Conservation (phyloP, 2,113 vertebrate genomes). For the Callocephalon fimbriatum region DNA sequence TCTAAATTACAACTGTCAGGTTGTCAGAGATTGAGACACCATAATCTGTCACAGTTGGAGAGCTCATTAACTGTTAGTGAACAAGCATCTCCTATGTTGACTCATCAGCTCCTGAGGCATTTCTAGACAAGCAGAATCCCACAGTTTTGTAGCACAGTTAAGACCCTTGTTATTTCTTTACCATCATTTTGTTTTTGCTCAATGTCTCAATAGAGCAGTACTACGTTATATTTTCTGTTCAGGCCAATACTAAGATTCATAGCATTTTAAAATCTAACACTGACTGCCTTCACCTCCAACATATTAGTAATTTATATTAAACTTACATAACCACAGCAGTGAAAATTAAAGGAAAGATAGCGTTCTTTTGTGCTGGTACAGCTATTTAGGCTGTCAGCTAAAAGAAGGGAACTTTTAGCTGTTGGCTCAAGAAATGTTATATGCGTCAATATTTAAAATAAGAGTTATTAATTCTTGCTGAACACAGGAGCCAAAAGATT, state of each 20-base stretch:
- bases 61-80: not conserved
- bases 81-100: not conserved
- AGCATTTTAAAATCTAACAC: not conserved
- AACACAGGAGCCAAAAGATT: not conserved
- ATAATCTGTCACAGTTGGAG: not conserved
- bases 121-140: not conserved
- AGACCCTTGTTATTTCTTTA: not conserved
- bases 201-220: not conserved
- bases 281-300: not conserved
- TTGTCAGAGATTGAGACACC: not conserved
- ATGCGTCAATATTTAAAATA: not conserved
- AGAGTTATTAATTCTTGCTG: not conserved
- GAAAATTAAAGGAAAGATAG: not conserved
- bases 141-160: not conserved
- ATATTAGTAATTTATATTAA: not conserved
- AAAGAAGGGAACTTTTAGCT: not conserved
- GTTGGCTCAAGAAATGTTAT: not conserved
- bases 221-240: not conserved
- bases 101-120: not conserved
- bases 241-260: not conserved
- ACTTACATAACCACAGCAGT: not conserved
- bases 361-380: not conserved
- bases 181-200: not conserved
- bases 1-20: not conserved
- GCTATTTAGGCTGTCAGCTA: not conserved